Evolutionary conservation across 2,888 invertebrate species (phyloP).

Genomic region (Crematogaster levior): DNA sequence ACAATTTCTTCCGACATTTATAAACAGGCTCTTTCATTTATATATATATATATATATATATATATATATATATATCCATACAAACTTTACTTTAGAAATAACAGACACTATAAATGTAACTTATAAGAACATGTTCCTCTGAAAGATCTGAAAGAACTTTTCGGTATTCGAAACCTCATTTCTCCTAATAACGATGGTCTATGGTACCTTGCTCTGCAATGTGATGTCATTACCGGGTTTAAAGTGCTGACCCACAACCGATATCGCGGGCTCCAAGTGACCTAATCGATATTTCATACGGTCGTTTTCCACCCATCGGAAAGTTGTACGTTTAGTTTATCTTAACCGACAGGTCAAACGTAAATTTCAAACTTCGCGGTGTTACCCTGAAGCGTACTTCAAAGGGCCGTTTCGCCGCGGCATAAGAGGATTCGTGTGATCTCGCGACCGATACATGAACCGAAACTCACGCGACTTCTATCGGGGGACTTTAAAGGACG

Average conservation of each 20-base stretch:
- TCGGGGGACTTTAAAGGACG: background rate
- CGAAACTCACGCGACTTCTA: slow-evolving; percentile 17
- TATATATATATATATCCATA: too few species aligned
- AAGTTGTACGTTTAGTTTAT: slow-evolving; percentile 44
- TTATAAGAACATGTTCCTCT: background rate
- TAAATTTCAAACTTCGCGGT: slow-evolving; percentile 39
- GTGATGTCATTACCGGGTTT: slow-evolving; percentile 40
- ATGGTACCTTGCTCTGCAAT: background rate
- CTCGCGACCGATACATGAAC: slow-evolving; percentile 27
- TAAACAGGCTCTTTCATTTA: background rate
- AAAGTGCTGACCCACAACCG: slow-evolving; percentile 38
- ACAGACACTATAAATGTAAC: background rate
- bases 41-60: too few species aligned
- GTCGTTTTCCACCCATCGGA: slow-evolving; percentile 35
- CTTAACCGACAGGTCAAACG: slow-evolving; percentile 35
- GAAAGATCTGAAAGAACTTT: slow-evolving; percentile 13
- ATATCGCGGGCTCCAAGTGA: slow-evolving; percentile 23
- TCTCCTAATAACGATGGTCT: background rate
- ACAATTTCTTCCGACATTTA: background rate
- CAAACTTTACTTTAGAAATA: background rate
- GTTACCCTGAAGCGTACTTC: slow-evolving; percentile 14
- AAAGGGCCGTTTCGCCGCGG: slow-evolving; percentile 35
- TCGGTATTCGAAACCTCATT: background rate
- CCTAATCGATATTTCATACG: slow-evolving; percentile 45
- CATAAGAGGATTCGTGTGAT: slow-evolving; percentile 32